phyloP scores from a whole-genome alignment of 2,797 vertebrate genomes.

The Epinephelus malabaricus region DNA sequence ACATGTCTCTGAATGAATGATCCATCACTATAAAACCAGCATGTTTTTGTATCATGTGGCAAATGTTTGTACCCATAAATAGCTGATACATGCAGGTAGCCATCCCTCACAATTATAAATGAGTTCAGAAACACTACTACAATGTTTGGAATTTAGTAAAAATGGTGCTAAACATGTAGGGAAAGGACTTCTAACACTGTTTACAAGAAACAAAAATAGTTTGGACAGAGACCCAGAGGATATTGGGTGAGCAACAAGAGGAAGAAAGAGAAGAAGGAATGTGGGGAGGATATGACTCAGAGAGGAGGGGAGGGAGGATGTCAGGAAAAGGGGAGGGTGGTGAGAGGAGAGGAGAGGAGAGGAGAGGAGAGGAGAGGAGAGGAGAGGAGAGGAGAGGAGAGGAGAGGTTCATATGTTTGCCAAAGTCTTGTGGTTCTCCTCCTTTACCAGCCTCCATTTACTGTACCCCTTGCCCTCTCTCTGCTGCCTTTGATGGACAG shows the following conservation, averaged over 20 bases:
- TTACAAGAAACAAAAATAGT: conserved; percentile 42
- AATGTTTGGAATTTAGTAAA: conserved; percentile 5
- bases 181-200: conserved; percentile 8
- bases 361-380: not conserved
- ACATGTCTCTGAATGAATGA: too few relatives aligned
- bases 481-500: conserved; percentile 34
- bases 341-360: conserved; percentile 14
- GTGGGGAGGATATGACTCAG: conserved; percentile 70
- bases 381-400: not conserved
- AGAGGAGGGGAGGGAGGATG: conserved; percentile 42
- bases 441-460: conserved; percentile 23
- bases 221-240: conserved; percentile 16
- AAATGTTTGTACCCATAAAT: not conserved
- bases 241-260: conserved; percentile 46
- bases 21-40: too few relatives aligned
- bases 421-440: conserved; percentile 23
- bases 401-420: conserved; percentile 26
- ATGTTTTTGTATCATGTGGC: not conserved
- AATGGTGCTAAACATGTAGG: not conserved
- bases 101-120: not conserved
- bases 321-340: conserved; percentile 38
- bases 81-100: not conserved
- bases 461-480: conserved; percentile 4
- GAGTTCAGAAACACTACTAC: not conserved
- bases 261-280: conserved; percentile 56